phyloP scores from a whole-genome alignment of 2,888 invertebrate genomes.

The Drosophila prolongata region DNA sequence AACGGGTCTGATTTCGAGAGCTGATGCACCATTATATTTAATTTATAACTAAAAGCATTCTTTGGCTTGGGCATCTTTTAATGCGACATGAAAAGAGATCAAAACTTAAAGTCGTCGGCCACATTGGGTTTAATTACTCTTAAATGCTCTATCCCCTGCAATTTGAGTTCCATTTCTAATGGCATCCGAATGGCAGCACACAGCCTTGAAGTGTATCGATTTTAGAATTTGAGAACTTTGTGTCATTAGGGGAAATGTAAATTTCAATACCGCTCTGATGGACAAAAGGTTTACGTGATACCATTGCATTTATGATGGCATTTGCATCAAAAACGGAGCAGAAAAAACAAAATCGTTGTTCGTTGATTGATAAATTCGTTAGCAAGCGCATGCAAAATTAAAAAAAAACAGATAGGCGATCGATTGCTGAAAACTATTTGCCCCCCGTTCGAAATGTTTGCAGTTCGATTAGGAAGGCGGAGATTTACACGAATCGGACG shows the following conservation, averaged over 20 bases:
- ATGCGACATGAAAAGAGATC: slow-evolving; percentile 14
- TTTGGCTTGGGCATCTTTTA: slow-evolving; percentile 10
- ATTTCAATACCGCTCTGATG: slow-evolving; percentile 16
- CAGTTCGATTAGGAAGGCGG: slow-evolving; percentile 51
- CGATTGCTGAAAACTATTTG: slow-evolving; percentile 3
- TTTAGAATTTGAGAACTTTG: slow-evolving; percentile 8
- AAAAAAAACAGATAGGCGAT: slow-evolving; percentile 16
- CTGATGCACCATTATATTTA: slow-evolving; percentile 48
- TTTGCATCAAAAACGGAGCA: not conserved
- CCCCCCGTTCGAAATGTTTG: slow-evolving; percentile 41
- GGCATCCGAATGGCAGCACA: not conserved
- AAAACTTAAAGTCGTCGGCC: slow-evolving; percentile 1
- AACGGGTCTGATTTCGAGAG: slow-evolving; percentile 23
- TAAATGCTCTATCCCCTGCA: not conserved
- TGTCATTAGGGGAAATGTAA: slow-evolving; percentile 35
- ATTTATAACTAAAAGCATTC: slow-evolving; percentile 46
- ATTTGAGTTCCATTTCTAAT: slow-evolving; percentile 2
- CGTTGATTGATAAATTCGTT: slow-evolving; percentile 75
- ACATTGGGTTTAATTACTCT: slow-evolving; percentile 8
- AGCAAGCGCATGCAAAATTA: slow-evolving; percentile 61
- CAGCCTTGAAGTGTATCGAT: slow-evolving; percentile 24
- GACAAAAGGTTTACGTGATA: slow-evolving; percentile 41
- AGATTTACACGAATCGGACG: slow-evolving; percentile 40
- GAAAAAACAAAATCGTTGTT: slow-evolving; percentile 4
- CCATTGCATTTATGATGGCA: slow-evolving; percentile 28